Conservation (phyloP, 2,797 vertebrate species). For the Phrynocephalus guinanensis region DNA sequence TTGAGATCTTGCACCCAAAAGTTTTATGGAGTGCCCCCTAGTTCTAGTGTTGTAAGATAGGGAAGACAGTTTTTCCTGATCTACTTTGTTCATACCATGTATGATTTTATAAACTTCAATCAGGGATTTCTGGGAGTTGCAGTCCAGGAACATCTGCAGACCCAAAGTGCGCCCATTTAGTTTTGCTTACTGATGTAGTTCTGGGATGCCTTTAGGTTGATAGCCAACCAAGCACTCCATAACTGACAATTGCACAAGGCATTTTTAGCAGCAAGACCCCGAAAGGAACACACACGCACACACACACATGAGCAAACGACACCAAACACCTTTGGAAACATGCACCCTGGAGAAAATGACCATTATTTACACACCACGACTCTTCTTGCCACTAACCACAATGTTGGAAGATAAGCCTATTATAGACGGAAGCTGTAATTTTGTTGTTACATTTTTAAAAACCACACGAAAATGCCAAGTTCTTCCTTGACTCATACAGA, state of each 20-base stretch:
- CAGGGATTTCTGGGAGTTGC: too few relatives aligned
- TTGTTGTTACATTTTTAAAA: conserved; percentile 28
- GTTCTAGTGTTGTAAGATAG: too few relatives aligned
- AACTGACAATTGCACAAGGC: conserved; percentile 46
- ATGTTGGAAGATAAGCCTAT: conserved; percentile 64
- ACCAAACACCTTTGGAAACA: conserved; percentile 66
- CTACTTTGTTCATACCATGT: too few relatives aligned
- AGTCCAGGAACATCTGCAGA: too few relatives aligned
- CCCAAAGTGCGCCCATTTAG: not conserved
- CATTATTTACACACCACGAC: conserved; percentile 69
- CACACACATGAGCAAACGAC: conserved; percentile 14
- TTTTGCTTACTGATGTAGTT: not conserved
- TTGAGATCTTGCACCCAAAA: too few relatives aligned
- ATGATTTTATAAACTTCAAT: too few relatives aligned
- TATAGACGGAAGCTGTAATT: conserved; percentile 67
- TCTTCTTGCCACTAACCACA: conserved; percentile 68
- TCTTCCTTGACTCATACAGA: conserved; percentile 65
- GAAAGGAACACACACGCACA: conserved; percentile 33
- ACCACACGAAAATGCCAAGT: conserved; percentile 20
- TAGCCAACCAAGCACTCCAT: not conserved
- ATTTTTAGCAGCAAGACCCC: conserved; percentile 65
- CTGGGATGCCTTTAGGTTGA: not conserved
- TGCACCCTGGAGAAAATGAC: conserved; percentile 66
- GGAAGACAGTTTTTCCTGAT: too few relatives aligned
- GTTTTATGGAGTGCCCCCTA: too few relatives aligned